Conservation (phyloP, 2,888 invertebrate species). For the Epistrophella euchroma region DNA sequence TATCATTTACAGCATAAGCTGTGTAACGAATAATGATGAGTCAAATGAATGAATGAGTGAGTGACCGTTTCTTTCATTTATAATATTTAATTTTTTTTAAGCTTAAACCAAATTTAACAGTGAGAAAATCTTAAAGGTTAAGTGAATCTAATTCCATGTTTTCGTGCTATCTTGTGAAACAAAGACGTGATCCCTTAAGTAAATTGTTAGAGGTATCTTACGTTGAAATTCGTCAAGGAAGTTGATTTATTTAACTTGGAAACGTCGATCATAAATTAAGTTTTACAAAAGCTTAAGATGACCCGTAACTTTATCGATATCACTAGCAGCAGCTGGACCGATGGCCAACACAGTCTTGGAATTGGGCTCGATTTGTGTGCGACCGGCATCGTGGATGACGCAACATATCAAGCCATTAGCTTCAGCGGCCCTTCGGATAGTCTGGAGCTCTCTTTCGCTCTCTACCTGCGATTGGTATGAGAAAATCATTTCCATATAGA, state of each 20-base stretch:
- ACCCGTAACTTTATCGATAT: constrained; percentile 93
- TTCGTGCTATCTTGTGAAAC: constrained; percentile 24
- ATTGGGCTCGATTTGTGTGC: constrained; percentile 95
- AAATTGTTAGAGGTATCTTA: constrained; percentile 2
- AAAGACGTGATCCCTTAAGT: constrained; percentile 22
- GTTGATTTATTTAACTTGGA: neutral
- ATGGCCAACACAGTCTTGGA: constrained; percentile 95
- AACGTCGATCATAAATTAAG: neutral
- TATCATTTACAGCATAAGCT: too few species aligned
- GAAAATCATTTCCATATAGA: constrained; percentile 16
- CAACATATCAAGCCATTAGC: constrained; percentile 89
- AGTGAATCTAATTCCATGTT: constrained; percentile 47
- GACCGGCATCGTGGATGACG: constrained; percentile 94
- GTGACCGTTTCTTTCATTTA: too few species aligned
- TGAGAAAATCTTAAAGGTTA: constrained; percentile 35
- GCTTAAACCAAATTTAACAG: constrained; percentile 16
- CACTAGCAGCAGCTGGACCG: constrained; percentile 93
- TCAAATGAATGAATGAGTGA: too few species aligned
- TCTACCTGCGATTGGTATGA: constrained; percentile 84
- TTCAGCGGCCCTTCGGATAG: constrained; percentile 89
- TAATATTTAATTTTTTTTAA: neutral
- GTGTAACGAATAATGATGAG: too few species aligned
- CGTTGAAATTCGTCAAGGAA: constrained; percentile 29
- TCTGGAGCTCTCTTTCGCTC: constrained; percentile 89
- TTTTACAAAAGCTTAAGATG: constrained; percentile 92